A percentile compares a stretch with the other conserved stretches of the same genome.
These are phyloP conservation scores for Glaucomys volans DNA, from an alignment of 2,113 vertebrate species.

Conservation along the genomic window DNA sequence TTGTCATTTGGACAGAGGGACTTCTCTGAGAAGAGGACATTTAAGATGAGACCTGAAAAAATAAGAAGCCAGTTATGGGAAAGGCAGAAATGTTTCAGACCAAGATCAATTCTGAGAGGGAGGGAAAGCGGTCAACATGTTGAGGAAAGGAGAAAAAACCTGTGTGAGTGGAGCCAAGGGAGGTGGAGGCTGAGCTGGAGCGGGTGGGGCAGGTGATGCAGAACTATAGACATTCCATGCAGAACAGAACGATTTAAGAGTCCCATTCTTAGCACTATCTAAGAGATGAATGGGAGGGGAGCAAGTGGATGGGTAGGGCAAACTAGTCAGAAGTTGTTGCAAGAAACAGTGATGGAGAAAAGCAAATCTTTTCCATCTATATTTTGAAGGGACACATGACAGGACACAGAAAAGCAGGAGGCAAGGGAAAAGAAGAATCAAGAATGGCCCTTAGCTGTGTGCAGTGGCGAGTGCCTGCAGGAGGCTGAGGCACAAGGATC, in stretches of 20 bases:
- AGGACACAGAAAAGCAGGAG: neutral
- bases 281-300: neutral
- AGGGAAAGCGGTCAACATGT: neutral
- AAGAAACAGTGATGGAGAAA: neutral
- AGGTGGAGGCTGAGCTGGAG: neutral
- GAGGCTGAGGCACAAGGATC: no score
- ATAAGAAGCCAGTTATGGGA: neutral
- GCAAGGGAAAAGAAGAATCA: neutral
- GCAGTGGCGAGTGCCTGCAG: no score
- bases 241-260: neutral
- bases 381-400: neutral
- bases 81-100: neutral
- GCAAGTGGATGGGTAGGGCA: neutral
- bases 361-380: neutral
- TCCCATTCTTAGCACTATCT: neutral
- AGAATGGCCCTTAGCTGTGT: no score
- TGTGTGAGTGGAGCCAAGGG: neutral
- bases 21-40: neutral
- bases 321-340: neutral
- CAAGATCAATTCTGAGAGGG: neutral
- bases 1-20: neutral
- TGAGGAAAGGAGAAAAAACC: neutral
- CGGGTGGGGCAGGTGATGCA: no score
- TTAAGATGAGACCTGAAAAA: neutral
- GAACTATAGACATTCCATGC: neutral